Evolutionary conservation across 2,888 invertebrate genomes (phyloP).

Genomic region (Linyphia triangularis): DNA sequence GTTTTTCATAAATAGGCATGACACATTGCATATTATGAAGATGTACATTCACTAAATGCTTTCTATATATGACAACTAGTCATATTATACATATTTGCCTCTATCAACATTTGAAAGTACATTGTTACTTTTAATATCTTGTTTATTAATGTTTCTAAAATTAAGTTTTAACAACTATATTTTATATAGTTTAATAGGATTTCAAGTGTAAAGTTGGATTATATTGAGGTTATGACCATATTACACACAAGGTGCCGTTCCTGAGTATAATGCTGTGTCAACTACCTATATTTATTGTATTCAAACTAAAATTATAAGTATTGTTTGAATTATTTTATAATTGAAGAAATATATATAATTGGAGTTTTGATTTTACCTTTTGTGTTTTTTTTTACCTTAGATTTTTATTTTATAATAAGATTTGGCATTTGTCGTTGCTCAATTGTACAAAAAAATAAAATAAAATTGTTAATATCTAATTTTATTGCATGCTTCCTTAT

Average conservation of each 20-base stretch:
- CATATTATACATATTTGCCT: too few species aligned
- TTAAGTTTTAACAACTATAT: not conserved
- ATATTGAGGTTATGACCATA: constrained; percentile 15
- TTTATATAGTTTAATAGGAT: not conserved
- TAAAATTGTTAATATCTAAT: too few species aligned
- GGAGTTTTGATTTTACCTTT: not conserved
- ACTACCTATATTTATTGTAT: not conserved
- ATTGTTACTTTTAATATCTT: not conserved
- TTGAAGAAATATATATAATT: not conserved
- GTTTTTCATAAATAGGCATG: too few species aligned
- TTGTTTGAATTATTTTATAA: not conserved
- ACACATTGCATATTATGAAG: too few species aligned
- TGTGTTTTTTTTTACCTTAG: not conserved
- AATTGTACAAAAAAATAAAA: too few species aligned
- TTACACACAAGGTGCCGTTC: not conserved
- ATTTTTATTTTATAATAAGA: too few species aligned
- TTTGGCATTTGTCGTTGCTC: too few species aligned
- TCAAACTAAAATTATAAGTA: not conserved
- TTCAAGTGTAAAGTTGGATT: constrained; percentile 4
- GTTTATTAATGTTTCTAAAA: not conserved
- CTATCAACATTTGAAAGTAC: too few species aligned
- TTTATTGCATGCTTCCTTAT: too few species aligned
- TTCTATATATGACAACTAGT: too few species aligned
- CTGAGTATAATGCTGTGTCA: not conserved
- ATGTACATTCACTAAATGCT: too few species aligned